These are phyloP conservation scores for Yasuhikotakia modesta DNA, from an alignment of 2,797 vertebrate species.

Conservation along the genomic window DNA sequence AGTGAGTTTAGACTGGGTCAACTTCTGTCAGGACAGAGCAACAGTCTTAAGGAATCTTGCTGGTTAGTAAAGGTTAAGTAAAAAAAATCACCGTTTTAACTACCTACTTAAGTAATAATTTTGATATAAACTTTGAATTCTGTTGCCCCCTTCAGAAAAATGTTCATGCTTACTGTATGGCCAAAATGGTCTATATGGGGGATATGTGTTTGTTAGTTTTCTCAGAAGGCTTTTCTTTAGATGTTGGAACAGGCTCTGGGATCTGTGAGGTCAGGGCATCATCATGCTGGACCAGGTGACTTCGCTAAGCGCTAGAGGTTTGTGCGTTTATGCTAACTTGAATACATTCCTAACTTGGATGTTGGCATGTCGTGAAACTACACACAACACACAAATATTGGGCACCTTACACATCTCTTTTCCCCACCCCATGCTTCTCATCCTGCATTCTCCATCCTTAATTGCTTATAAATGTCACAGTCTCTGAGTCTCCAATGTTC, in stretches of 20 bases:
- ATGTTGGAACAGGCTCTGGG: background rate
- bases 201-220: background rate
- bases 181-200: too few species aligned
- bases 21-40: background rate
- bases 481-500: slow-evolving; percentile 81
- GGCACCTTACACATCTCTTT: background rate
- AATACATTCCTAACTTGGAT: background rate
- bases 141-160: background rate
- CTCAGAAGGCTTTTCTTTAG: background rate
- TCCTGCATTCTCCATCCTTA: slow-evolving; percentile 69
- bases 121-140: background rate
- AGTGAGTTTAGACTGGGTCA: slow-evolving; percentile 37
- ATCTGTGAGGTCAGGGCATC: too few species aligned
- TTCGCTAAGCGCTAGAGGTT: too few species aligned
- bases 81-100: too few species aligned
- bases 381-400: background rate
- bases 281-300: too few species aligned
- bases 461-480: slow-evolving; percentile 95
- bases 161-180: background rate
- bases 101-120: too few species aligned
- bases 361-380: background rate
- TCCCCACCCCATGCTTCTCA: background rate
- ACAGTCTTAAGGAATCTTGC: background rate
- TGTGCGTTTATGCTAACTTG: too few species aligned
- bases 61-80: background rate